Percentiles rank a stretch among this genome's conserved stretches.
These are phyloP conservation scores for Corella eumyota DNA, from an alignment of 23 tunicate species.

Conservation along the genomic window DNA sequence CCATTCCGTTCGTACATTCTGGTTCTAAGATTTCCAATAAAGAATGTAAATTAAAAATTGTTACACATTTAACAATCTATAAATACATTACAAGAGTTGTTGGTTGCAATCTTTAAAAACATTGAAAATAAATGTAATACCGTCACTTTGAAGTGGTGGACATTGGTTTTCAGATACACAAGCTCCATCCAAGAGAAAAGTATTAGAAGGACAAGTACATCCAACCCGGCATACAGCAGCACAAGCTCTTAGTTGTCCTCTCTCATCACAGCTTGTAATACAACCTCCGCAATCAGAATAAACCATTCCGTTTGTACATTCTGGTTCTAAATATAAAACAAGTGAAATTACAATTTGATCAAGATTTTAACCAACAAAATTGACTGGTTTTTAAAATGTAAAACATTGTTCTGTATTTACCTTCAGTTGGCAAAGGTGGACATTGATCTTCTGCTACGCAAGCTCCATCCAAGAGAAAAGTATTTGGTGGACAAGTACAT, in stretches of 20 bases:
- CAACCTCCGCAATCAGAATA: slow-evolving; percentile 25
- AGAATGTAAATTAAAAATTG: too few species aligned
- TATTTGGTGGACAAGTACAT: slow-evolving; percentile 4
- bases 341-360: too few species aligned
- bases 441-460: slow-evolving; percentile 7
- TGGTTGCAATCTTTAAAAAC: too few species aligned
- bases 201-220: slow-evolving; percentile 4
- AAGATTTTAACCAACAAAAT: too few species aligned
- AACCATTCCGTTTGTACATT: slow-evolving; percentile 18
- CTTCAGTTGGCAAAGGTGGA: too few species aligned
- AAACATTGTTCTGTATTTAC: too few species aligned
- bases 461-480: neutral
- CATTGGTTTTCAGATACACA: slow-evolving; percentile 6
- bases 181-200: neutral
- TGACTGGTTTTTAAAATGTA: too few species aligned
- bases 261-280: slow-evolving; percentile 2
- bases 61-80: too few species aligned
- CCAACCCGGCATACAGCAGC: neutral
- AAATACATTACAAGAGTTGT: too few species aligned
- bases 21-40: too few species aligned
- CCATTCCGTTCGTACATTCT: slow-evolving; percentile 24
- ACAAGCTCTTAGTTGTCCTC: neutral
- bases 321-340: slow-evolving; percentile 5
- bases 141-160: slow-evolving; percentile 1
- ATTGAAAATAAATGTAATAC: too few species aligned